Percentiles rank a stretch among this genome's conserved stretches.
Conservation (phyloP, 1,140 invertebrate species). For the Drosophila grimshawi region DNA sequence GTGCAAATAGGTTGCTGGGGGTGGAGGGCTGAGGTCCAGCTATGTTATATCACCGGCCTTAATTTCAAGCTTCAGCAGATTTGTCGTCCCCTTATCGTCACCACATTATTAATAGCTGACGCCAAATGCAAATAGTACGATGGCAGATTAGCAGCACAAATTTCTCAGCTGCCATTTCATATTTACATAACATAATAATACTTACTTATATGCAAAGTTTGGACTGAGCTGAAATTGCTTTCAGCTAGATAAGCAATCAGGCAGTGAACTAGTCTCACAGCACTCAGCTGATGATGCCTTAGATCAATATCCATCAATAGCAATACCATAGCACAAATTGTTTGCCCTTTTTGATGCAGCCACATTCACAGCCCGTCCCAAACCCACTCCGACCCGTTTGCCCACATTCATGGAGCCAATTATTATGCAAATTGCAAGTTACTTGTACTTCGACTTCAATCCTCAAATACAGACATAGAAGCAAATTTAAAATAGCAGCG, state of each 20-base stretch:
- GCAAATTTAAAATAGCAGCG: conserved; percentile 63
- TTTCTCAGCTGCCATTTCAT: not conserved
- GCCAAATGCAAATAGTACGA: conserved; percentile 7
- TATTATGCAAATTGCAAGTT: conserved; percentile 78
- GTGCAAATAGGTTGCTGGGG: not conserved
- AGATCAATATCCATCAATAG: conserved; percentile 45
- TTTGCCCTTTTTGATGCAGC: conserved; percentile 33
- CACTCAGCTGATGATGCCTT: conserved; percentile 26
- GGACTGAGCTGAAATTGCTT: conserved; percentile 24
- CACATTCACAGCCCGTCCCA: not conserved
- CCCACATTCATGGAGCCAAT: conserved; percentile 60
- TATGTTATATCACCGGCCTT: conserved; percentile 12
- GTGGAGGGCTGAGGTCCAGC: not conserved
- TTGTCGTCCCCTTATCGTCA: conserved; percentile 35
- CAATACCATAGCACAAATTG: conserved; percentile 36
- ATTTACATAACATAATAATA: not conserved
- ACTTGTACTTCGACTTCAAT: conserved; percentile 44
- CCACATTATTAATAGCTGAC: conserved; percentile 36
- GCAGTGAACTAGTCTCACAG: not conserved
- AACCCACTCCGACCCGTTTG: not conserved
- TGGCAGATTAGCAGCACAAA: not conserved
- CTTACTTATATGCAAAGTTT: not conserved
- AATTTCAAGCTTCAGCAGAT: conserved; percentile 51
- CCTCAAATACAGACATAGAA: conserved; percentile 56
- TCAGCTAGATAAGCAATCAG: conserved; percentile 25